A percentile compares a stretch with the other conserved stretches of the same genome.
phyloP scores from a whole-genome alignment of 1,140 invertebrate species.

The Penaeus vannamei region DNA sequence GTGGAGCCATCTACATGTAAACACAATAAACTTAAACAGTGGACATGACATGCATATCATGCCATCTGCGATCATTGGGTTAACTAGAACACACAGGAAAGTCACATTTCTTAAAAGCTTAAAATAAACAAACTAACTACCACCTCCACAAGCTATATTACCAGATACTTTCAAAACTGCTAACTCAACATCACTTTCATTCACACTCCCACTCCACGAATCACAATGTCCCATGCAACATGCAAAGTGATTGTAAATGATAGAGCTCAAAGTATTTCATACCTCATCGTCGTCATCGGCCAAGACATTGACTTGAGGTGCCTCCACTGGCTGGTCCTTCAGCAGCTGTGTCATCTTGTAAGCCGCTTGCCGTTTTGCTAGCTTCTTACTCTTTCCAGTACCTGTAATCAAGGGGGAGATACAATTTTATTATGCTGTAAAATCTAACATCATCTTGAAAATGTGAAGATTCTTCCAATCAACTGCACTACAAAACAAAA shows the following conservation, averaged over 20 bases:
- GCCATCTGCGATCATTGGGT: too few relatives aligned
- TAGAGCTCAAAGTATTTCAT: not conserved
- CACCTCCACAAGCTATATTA: conserved; percentile 1
- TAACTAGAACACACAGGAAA: too few relatives aligned
- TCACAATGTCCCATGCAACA: conserved; percentile 8
- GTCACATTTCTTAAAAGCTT: too few relatives aligned
- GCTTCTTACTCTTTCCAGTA: conserved; percentile 93
- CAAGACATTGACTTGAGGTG: conserved; percentile 57
- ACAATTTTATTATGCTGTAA: not conserved
- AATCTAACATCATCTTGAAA: too few relatives aligned
- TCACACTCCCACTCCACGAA: too few relatives aligned
- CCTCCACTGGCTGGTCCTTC: conserved; percentile 78
- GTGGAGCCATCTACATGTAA: too few relatives aligned
- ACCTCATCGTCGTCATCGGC: conserved; percentile 67
- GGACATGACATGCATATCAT: too few relatives aligned
- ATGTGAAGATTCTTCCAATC: too few relatives aligned
- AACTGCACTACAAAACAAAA: too few relatives aligned
- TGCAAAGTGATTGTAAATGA: not conserved
- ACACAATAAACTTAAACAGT: too few relatives aligned
- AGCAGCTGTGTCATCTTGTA: conserved; percentile 91
- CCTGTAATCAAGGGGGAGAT: conserved; percentile 70
- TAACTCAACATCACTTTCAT: too few relatives aligned
- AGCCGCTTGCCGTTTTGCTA: conserved; percentile 94
- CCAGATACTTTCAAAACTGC: not conserved
- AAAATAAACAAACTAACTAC: too few relatives aligned